phyloP scores from a whole-genome alignment of 23 tunicate species.

The Styela clava region DNA sequence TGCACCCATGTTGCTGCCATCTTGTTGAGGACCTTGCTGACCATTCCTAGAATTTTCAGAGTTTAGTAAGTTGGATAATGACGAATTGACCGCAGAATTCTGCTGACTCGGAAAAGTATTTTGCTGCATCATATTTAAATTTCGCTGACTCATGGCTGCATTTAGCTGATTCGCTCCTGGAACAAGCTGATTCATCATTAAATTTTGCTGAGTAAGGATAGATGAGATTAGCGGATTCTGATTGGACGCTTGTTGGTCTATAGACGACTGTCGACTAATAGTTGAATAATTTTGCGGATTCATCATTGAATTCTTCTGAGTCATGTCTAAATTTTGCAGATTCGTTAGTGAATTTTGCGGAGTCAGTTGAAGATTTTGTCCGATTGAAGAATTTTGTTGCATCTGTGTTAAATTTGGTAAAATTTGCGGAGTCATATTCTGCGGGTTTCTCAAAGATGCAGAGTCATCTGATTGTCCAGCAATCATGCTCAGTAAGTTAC shows the following conservation, averaged over 20 bases:
- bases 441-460: background rate
- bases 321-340: background rate
- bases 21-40: background rate
- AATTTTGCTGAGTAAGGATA: background rate
- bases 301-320: background rate
- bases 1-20: background rate
- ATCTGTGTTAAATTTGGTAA: background rate
- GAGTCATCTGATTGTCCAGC: background rate
- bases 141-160: background rate
- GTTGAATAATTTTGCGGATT: background rate
- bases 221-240: background rate
- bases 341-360: background rate
- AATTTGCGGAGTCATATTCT: background rate
- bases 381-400: background rate
- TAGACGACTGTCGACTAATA: background rate
- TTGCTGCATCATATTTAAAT: background rate
- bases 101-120: background rate
- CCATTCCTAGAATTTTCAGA: background rate
- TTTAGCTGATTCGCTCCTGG: background rate
- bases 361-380: background rate
- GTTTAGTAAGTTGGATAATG: background rate
- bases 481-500: background rate
- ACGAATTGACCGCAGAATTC: background rate
- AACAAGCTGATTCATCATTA: background rate
- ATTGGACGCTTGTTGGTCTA: background rate